Conservation (phyloP, 2,888 invertebrate genomes). For the Rutpela maculata region DNA sequence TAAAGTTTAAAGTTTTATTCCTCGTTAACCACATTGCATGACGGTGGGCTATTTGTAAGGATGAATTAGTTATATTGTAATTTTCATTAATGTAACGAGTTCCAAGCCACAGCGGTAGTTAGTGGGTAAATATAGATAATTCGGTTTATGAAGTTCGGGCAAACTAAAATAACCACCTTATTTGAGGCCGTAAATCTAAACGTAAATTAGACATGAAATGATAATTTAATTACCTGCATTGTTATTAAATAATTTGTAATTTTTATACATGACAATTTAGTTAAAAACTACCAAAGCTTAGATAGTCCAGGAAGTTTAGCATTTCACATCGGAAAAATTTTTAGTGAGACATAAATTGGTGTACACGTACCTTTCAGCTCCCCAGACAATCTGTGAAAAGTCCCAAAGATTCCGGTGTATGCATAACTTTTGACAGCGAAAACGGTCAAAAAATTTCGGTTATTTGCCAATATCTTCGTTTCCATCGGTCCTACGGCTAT, state of each 20-base stretch:
- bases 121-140: slow-evolving; percentile 23
- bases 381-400: too few species aligned
- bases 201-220: not conserved
- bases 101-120: slow-evolving; percentile 39
- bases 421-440: too few species aligned
- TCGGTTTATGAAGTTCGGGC: slow-evolving; percentile 3
- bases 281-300: too few species aligned
- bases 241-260: not conserved
- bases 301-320: too few species aligned
- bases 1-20: slow-evolving; percentile 11
- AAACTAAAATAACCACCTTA: slow-evolving; percentile 2
- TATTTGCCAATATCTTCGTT: too few species aligned
- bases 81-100: slow-evolving; percentile 53
- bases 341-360: too few species aligned
- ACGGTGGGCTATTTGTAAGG: slow-evolving; percentile 35
- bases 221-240: not conserved
- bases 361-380: too few species aligned
- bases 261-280: too few species aligned
- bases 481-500: too few species aligned
- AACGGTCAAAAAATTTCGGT: too few species aligned
- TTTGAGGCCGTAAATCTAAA: not conserved
- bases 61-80: slow-evolving; percentile 52
- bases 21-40: slow-evolving; percentile 43
- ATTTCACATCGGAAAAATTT: too few species aligned
- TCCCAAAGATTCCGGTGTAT: too few species aligned